Evolutionary conservation across 2,888 invertebrate genomes (phyloP), one percentile per base, ranked within the genome.

Genomic region (Drosophila kambysellisi): DNA sequence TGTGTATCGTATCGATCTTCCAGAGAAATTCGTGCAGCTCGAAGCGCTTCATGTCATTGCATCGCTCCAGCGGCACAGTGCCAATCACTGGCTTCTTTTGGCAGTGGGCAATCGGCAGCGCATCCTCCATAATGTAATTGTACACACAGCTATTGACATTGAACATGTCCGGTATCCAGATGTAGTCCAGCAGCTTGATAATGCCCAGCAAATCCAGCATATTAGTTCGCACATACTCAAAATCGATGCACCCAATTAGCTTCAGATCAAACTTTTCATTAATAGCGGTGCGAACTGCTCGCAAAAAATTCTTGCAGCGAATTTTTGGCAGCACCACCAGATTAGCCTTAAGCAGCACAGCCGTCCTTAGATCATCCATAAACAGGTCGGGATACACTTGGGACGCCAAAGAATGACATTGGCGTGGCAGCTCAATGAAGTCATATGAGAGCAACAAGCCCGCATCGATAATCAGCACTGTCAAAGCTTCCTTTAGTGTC

Each of bases 101-200:
- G 52, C 89, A 86, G 2, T 89, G 86, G 1, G 86, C 80, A 29
- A 91, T 79, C 0, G 91, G 89, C 57, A 92, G 77, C 0, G 92
- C 84, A 69, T 92, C 88, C 20, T 84, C 89, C 70, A 81, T 82
- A 15, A 92, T 80, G 35, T 84, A 84, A 11, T 72, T 88, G 57
- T 91, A 83, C 0, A 86, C 72, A 17, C 77, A 76, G 39, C 79
- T 78, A 41, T 51, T 75, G 4, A 76, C 75, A 43, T 51, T 73
- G 20, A 92, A 92, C 72, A 91, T 83, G 65, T 93, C 84, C 17
- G 91, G 87, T 62, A 93, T 82, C 91, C 92, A 92, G 20, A 93
- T 64, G 15, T 85, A 92, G 43, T 93, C 91, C 29, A 92, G 65
- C 30, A 86, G 57, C 58, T 89, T 83, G 3, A 93, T 83, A n/a